phyloP scores from a whole-genome alignment of 2,888 invertebrate species.

The Eupithecia tripunctaria region DNA sequence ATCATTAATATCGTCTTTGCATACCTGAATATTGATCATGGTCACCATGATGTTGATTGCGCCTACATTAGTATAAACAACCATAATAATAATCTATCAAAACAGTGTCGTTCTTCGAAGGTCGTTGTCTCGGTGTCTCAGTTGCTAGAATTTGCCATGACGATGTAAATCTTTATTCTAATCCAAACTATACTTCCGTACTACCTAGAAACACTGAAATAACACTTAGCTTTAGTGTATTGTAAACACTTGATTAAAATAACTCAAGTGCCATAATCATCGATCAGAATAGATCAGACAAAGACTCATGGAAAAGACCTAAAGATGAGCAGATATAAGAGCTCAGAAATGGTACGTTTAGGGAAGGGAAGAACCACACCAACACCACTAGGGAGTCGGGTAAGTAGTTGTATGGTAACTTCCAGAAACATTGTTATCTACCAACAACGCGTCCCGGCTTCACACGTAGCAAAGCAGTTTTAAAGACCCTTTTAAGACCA shows the following conservation, averaged over 20 bases:
- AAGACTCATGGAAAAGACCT: background rate
- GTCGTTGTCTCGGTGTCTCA: slow-evolving; percentile 41
- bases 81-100: slow-evolving; percentile 47
- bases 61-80: slow-evolving; percentile 44
- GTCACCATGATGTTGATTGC: slow-evolving; percentile 63
- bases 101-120: slow-evolving; percentile 51
- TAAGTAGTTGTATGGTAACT: background rate
- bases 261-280: background rate
- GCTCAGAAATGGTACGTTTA: background rate
- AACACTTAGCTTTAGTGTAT: background rate
- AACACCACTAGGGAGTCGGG: background rate
- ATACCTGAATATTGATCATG: slow-evolving; percentile 70
- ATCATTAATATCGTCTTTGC: slow-evolving; percentile 61
- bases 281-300: background rate
- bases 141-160: slow-evolving; percentile 21
- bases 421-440: background rate
- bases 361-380: background rate
- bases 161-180: background rate
- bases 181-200: background rate
- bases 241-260: background rate
- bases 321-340: background rate
- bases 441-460: background rate
- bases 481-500: background rate
- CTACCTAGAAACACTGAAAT: background rate
- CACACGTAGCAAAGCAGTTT: background rate